Evolutionary conservation across 2,888 invertebrate species (phyloP).

Genomic region (Esperia sulphurella): DNA sequence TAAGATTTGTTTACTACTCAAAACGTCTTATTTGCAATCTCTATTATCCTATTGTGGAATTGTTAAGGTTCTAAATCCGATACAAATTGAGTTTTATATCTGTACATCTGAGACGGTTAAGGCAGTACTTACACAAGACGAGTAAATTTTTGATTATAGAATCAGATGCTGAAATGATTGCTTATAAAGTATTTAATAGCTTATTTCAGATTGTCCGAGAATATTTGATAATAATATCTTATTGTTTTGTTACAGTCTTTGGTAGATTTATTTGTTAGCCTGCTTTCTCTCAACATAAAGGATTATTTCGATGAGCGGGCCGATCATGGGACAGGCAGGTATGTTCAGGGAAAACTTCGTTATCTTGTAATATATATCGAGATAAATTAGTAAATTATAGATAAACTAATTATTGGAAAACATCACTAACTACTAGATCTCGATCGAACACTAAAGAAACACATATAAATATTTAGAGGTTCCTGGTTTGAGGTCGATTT

Average conservation of each 20-base stretch:
- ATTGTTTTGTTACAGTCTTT: slow-evolving; percentile 24
- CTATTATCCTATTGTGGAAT: slow-evolving; percentile 21
- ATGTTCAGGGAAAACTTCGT: slow-evolving; percentile 20
- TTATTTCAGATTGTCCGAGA: slow-evolving; percentile 58
- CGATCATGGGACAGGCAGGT: too few relatives aligned
- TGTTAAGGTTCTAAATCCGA: slow-evolving; percentile 30
- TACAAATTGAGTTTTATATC: slow-evolving; percentile 2
- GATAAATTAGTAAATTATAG: slow-evolving; percentile 38
- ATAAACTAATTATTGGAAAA: slow-evolving; percentile 36
- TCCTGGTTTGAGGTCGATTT: too few relatives aligned
- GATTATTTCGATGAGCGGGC: not conserved
- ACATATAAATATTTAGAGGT: too few relatives aligned
- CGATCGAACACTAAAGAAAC: not conserved
- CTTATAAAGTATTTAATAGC: slow-evolving; percentile 64
- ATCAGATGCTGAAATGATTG: slow-evolving; percentile 68
- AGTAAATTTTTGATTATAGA: slow-evolving; percentile 70
- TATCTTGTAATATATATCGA: slow-evolving; percentile 38
- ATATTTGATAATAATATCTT: slow-evolving; percentile 50
- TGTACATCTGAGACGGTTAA: slow-evolving; percentile 29
- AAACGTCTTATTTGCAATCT: slow-evolving; percentile 33
- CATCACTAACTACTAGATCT: slow-evolving; percentile 15
- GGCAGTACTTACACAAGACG: slow-evolving; percentile 47
- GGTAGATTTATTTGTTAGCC: not conserved
- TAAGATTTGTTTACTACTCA: slow-evolving; percentile 58
- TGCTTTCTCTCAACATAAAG: not conserved